phyloP scores from a whole-genome alignment of 30 jellyfish, hydroid and myxozoan species.

The Hydra vulgaris region DNA sequence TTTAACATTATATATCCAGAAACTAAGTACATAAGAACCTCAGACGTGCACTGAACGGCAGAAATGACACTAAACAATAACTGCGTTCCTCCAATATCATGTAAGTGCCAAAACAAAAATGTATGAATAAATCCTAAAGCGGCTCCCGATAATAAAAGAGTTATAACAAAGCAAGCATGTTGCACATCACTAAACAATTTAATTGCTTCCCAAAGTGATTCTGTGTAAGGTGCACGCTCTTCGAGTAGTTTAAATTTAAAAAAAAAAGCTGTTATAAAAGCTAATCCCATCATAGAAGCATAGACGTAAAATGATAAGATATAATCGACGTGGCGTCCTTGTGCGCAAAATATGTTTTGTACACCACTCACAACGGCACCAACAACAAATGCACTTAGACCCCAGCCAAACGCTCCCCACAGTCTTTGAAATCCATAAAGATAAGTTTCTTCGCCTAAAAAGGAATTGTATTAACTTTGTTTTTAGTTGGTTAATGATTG shows the following conservation, averaged over 20 bases:
- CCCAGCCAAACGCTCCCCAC: constrained; percentile 99
- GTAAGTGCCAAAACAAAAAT: constrained; percentile 92
- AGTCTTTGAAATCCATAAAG: constrained; percentile 91
- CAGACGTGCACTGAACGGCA: constrained; percentile 90
- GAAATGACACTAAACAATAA: constrained; percentile 86
- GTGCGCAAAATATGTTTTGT: constrained; percentile 62
- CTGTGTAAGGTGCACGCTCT: constrained; percentile 39
- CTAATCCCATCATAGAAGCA: constrained; percentile 83
- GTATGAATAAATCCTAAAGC: constrained; percentile 96
- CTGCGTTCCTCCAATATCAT: constrained; percentile 95
- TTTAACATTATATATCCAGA: constrained; percentile 79
- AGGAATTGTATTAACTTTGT: background rate
- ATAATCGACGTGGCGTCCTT: constrained; percentile 86
- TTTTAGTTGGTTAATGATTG: too few relatives aligned
- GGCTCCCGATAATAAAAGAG: constrained; percentile 83
- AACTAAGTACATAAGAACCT: constrained; percentile 78
- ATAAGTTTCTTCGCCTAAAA: constrained; percentile 64
- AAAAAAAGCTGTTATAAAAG: constrained; percentile 67
- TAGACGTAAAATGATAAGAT: constrained; percentile 81
- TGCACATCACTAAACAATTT: constrained; percentile 66
- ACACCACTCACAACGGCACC: constrained; percentile 82
- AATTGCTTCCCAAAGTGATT: constrained; percentile 89
- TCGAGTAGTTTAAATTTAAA: constrained; percentile 60
- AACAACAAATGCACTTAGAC: constrained; percentile 88
- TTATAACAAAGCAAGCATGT: constrained; percentile 64